Conservation (phyloP, 2,113 vertebrate species). For the Heterotilapia buettikoferi region DNA sequence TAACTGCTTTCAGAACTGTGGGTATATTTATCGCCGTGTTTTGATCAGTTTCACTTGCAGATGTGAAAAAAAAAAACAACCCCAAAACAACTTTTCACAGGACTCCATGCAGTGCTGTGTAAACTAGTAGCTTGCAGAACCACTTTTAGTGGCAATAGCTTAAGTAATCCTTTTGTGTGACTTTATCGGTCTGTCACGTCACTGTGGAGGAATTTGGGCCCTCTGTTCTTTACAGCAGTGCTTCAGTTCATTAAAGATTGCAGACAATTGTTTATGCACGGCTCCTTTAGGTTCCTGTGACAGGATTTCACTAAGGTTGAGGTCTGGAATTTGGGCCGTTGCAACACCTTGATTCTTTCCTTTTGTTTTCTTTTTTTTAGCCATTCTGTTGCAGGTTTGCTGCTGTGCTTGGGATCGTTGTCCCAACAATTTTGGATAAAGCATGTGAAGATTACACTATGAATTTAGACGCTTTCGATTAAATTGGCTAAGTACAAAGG, state of each 20-base stretch:
- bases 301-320: background rate
- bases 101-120: background rate
- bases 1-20: background rate
- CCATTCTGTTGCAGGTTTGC: background rate
- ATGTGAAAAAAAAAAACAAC: rapidly evolving
- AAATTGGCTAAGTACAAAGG: background rate
- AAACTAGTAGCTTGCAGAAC: background rate
- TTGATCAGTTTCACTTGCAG: background rate
- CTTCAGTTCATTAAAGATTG: background rate
- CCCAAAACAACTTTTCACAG: background rate
- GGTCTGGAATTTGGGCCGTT: background rate
- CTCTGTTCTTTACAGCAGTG: background rate
- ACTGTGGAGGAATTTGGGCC: background rate
- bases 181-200: rapidly evolving
- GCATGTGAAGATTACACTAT: background rate
- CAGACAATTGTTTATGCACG: background rate
- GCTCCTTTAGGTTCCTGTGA: background rate
- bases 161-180: background rate
- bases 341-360: background rate
- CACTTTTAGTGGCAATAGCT: background rate
- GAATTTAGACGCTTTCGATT: background rate
- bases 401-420: background rate
- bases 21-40: background rate
- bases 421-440: background rate
- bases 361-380: background rate